Evolutionary conservation across 2,888 invertebrate genomes (phyloP).

Genomic region (Andrena fulva): DNA sequence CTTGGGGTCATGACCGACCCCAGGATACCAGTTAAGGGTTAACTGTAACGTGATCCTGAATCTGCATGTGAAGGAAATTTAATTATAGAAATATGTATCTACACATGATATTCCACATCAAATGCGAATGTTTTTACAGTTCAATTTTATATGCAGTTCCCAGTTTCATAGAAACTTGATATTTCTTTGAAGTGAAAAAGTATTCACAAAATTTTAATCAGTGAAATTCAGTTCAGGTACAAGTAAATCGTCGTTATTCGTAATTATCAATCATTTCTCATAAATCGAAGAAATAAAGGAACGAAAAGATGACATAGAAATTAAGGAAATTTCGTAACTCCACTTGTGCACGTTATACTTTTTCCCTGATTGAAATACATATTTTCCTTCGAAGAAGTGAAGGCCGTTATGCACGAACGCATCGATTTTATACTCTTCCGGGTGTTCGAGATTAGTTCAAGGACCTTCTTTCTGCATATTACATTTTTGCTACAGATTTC

Average conservation of each 20-base stretch:
- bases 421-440: constrained; percentile 38
- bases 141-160: too few species aligned
- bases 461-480: constrained; percentile 27
- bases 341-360: background rate
- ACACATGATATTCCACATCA: background rate
- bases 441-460: constrained; percentile 38
- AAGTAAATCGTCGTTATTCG: too few species aligned
- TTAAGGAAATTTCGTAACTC: background rate
- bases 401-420: constrained; percentile 50
- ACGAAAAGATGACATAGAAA: background rate
- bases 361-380: background rate
- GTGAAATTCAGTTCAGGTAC: too few species aligned
- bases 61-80: too few species aligned
- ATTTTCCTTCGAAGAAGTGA: constrained; percentile 32
- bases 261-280: background rate
- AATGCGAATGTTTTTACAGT: background rate
- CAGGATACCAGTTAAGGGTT: too few species aligned
- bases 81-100: too few species aligned
- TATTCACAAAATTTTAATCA: too few species aligned
- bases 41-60: too few species aligned
- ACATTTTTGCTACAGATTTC: constrained; percentile 1
- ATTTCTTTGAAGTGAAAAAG: too few species aligned
- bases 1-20: too few species aligned
- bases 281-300: background rate
- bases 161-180: too few species aligned